These are phyloP conservation scores for Vipera latastei DNA, from an alignment of 2,797 vertebrate species.

Conservation along the genomic window DNA sequence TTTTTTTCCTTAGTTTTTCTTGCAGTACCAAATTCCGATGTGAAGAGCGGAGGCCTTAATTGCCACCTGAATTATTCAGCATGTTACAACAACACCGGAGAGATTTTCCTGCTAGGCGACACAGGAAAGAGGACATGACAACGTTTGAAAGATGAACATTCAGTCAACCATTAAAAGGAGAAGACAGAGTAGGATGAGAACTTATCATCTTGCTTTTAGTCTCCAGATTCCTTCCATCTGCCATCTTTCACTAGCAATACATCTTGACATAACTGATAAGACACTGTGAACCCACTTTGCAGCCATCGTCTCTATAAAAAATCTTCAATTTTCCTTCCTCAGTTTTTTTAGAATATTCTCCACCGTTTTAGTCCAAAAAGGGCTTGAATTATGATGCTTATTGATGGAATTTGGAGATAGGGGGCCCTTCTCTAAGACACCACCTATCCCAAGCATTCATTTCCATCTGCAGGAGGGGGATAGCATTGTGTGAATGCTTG, in stretches of 20 bases:
- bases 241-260: background rate
- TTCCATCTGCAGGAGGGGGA: background rate
- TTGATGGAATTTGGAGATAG: background rate
- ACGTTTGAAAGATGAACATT: background rate
- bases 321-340: background rate
- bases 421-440: background rate
- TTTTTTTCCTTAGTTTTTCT: background rate
- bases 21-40: slow-evolving; percentile 1
- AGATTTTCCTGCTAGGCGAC: background rate
- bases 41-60: slow-evolving; percentile 3
- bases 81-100: background rate
- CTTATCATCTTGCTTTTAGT: background rate
- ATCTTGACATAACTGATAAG: background rate
- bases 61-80: slow-evolving; percentile 2
- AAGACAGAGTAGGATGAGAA: slow-evolving; percentile 9
- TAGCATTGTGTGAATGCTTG: background rate
- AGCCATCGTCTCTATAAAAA: background rate
- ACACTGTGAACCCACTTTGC: background rate
- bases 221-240: slow-evolving; percentile 11
- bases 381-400: background rate
- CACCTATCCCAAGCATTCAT: background rate
- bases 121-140: slow-evolving; percentile 19
- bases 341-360: background rate
- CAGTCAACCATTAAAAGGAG: background rate
- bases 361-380: background rate